These are phyloP conservation scores for Dicrurus megarhynchus DNA, from an alignment of 2,113 vertebrate genomes.

Conservation along the genomic window DNA sequence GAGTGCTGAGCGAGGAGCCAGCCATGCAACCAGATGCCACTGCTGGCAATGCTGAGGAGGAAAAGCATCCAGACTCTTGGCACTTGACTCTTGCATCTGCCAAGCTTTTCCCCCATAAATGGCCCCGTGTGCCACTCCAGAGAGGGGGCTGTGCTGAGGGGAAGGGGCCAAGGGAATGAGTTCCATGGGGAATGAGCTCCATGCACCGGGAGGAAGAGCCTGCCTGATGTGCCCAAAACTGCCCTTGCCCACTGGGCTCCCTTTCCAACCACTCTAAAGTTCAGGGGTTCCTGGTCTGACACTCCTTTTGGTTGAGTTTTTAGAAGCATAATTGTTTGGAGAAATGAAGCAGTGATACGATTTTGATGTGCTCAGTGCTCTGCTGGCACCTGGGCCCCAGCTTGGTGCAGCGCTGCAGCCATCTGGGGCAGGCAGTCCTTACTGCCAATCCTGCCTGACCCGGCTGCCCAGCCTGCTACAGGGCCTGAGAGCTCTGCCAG, in stretches of 20 bases:
- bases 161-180: neutral
- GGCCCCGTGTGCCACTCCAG: neutral
- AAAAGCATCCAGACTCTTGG: constrained; percentile 43
- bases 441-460: constrained; percentile 16
- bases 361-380: neutral
- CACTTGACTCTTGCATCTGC: constrained; percentile 53
- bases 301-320: neutral
- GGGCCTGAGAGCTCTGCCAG: neutral
- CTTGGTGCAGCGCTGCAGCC: neutral
- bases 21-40: constrained; percentile 52
- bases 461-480: neutral
- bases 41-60: constrained; percentile 35
- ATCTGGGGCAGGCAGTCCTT: constrained; percentile 33
- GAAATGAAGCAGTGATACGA: neutral
- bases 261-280: neutral
- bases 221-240: accelerated
- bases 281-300: neutral
- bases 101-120: neutral
- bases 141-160: neutral
- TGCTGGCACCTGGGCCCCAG: constrained; percentile 20
- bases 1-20: neutral
- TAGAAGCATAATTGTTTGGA: neutral
- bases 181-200: neutral
- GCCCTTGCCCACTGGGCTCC: neutral
- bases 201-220: neutral